Percentiles rank a stretch among this genome's conserved stretches.
These are phyloP conservation scores for Semaprochilodus insignis DNA, from an alignment of 2,797 vertebrate genomes.

Conservation along the genomic window DNA sequence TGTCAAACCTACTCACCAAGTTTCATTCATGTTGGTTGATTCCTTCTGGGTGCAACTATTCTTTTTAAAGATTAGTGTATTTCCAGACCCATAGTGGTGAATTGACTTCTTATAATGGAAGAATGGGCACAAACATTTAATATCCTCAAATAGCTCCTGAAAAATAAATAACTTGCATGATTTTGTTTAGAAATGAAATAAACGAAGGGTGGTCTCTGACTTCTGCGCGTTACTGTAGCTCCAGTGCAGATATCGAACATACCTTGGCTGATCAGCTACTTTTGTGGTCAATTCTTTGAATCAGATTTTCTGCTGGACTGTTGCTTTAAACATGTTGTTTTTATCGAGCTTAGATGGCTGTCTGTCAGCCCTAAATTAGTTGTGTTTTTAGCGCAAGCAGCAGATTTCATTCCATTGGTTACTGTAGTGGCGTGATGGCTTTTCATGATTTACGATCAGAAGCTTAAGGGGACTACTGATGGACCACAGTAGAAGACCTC, in stretches of 20 bases:
- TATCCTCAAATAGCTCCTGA: too few relatives aligned
- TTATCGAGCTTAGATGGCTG: background rate
- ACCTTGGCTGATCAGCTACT: background rate
- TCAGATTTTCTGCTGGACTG: background rate
- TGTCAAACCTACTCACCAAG: too few relatives aligned
- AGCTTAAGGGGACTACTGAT: slow-evolving; percentile 17
- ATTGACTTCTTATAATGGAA: too few relatives aligned
- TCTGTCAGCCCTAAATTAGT: background rate
- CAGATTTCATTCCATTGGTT: background rate
- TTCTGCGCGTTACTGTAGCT: too few relatives aligned
- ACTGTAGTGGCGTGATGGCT: background rate
- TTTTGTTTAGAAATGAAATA: too few relatives aligned
- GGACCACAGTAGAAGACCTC: slow-evolving; percentile 3
- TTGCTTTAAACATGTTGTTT: background rate
- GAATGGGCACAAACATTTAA: too few relatives aligned
- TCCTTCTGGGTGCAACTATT: too few relatives aligned
- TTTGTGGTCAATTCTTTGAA: background rate
- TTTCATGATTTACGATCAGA: background rate
- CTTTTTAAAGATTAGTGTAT: too few relatives aligned
- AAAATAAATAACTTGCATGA: too few relatives aligned
- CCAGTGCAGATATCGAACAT: background rate
- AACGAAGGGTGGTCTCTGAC: too few relatives aligned
- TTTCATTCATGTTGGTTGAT: too few relatives aligned
- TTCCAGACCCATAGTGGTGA: too few relatives aligned
- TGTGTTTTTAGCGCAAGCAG: background rate